Conservation (phyloP, 1,140 invertebrate genomes). For the Sitobion miscanthi region DNA sequence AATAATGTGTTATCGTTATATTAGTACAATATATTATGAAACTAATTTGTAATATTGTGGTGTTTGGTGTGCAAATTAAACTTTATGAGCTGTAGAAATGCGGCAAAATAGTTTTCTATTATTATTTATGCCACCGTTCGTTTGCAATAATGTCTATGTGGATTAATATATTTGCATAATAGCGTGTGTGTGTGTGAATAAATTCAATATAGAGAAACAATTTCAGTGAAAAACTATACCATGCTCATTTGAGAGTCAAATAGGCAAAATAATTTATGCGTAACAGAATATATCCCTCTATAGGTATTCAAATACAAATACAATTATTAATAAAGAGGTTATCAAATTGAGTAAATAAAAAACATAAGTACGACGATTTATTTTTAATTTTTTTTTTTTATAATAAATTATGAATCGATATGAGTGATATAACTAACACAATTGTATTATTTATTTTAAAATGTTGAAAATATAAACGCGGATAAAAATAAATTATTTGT, state of each 20-base stretch:
- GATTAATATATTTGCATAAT: neutral
- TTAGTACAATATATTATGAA: neutral
- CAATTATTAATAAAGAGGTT: neutral
- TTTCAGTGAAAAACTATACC: neutral
- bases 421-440: neutral
- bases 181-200: neutral
- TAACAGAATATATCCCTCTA: neutral
- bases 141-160: neutral
- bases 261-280: conserved; percentile 4
- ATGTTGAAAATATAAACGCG: neutral
- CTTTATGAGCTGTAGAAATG: neutral
- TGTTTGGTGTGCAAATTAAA: neutral
- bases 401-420: neutral
- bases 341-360: neutral
- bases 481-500: neutral
- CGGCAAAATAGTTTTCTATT: neutral
- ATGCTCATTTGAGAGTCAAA: neutral
- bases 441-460: neutral
- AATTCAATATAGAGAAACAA: neutral
- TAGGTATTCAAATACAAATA: neutral
- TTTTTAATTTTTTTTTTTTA: neutral
- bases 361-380: neutral
- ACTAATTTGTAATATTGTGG: neutral
- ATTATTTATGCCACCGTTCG: neutral
- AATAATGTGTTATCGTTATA: neutral